A percentile compares a stretch with the other conserved stretches of the same genome.
Evolutionary conservation across 2,888 invertebrate species (phyloP).

Genomic region (Neuroscelio doddi): DNA sequence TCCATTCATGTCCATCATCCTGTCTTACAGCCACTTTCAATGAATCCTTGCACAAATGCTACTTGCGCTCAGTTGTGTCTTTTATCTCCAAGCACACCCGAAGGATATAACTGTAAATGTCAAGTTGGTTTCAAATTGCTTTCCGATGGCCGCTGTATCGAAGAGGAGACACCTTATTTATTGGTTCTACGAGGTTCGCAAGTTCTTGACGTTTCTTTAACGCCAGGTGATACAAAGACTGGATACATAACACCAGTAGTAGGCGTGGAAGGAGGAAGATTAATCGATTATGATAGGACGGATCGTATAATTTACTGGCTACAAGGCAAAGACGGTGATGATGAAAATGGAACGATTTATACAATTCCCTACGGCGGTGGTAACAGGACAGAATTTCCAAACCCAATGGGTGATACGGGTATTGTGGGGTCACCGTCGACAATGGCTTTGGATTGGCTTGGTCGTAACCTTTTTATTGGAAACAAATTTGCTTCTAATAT

Average conservation of each 20-base stretch:
- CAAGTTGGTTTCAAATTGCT: conserved; percentile 86
- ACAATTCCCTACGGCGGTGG: conserved; percentile 89
- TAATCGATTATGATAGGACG: conserved; percentile 93
- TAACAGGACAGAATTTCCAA: conserved; percentile 86
- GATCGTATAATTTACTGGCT: conserved; percentile 91
- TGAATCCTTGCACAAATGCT: conserved; percentile 83
- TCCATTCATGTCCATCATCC: conserved; percentile 97
- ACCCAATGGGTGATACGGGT: conserved; percentile 80
- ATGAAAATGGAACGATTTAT: conserved; percentile 89
- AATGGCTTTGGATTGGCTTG: conserved; percentile 97
- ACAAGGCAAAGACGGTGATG: conserved; percentile 81
- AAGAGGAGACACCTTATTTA: conserved; percentile 91
- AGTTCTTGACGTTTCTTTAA: conserved; percentile 87
- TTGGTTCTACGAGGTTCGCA: conserved; percentile 93
- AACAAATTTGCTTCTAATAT: conserved; percentile 92
- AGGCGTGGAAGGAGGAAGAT: conserved; percentile 89
- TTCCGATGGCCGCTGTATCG: conserved; percentile 81
- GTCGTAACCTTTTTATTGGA: conserved; percentile 94
- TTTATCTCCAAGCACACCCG: conserved; percentile 82
- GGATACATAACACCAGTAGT: conserved; percentile 90
- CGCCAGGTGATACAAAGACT: conserved; percentile 82
- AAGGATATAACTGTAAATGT: conserved; percentile 91
- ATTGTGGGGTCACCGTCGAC: conserved; percentile 92
- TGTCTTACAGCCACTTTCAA: conserved; percentile 87
- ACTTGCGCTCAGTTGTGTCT: conserved; percentile 94